Conservation (phyloP, 2,888 invertebrate genomes). For the Parochlus steinenii region DNA sequence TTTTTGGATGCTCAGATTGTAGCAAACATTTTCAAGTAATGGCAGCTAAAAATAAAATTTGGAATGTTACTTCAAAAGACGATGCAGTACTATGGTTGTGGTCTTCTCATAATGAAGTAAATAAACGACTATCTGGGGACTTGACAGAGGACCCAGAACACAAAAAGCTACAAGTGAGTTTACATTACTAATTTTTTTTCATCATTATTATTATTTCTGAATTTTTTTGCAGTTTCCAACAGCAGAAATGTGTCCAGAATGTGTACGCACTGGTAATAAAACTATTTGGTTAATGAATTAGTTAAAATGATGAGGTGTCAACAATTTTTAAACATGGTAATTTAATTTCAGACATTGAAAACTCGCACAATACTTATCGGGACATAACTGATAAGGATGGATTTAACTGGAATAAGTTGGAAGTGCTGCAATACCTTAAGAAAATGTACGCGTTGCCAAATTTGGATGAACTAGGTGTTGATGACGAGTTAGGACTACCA, state of each 20-base stretch:
- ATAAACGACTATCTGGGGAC: constrained; percentile 71
- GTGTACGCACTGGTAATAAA: constrained; percentile 30
- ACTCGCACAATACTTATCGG: no score
- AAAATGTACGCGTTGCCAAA: constrained; percentile 24
- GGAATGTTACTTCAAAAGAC: constrained; percentile 49
- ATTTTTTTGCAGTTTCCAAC: constrained; percentile 83
- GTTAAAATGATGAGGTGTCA: no score
- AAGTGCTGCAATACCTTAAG: constrained; percentile 25
- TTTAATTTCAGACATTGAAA: no score
- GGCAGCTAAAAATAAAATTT: constrained; percentile 52
- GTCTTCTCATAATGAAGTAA: constrained; percentile 87
- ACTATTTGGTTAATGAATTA: no score
- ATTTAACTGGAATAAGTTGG: constrained; percentile 23
- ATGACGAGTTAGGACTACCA: constrained; percentile 20
- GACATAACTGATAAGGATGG: constrained; percentile 14
- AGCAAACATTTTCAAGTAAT: constrained; percentile 76
- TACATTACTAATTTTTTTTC: constrained; percentile 16
- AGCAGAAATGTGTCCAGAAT: constrained; percentile 45
- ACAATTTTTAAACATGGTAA: no score
- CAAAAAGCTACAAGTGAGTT: no score
- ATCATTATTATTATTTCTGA: no score
- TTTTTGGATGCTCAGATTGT: constrained; percentile 89
- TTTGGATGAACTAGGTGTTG: constrained; percentile 23
- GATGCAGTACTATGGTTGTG: constrained; percentile 84
- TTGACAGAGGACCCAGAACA: constrained; percentile 75